These are phyloP conservation scores for Apostichopus leukothele DNA, from an alignment of 53 echinoderm and acorn worm species.

Conservation along the genomic window DNA sequence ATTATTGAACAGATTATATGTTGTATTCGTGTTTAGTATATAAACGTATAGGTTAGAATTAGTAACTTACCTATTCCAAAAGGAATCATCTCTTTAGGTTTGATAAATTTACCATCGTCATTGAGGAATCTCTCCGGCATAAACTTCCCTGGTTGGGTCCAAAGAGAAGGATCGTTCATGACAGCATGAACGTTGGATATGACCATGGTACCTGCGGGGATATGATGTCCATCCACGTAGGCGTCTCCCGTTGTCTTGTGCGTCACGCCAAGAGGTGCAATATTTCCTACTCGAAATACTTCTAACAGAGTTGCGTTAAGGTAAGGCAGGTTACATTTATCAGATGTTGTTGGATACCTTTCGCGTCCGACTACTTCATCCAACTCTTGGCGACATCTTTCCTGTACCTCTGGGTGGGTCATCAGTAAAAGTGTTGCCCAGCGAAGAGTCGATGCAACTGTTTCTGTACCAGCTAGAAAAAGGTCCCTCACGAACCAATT, in stretches of 20 bases:
- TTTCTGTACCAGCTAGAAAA: constrained; percentile 41
- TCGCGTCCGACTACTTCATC: constrained; percentile 40
- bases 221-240: constrained; percentile 28
- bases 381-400: constrained; percentile 19
- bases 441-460: constrained; percentile 10
- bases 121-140: constrained; percentile 24
- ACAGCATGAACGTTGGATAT: constrained; percentile 4
- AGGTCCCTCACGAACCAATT: constrained; percentile 20
- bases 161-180: constrained; percentile 9
- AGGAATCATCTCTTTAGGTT: constrained; percentile 24
- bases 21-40: too few relatives aligned
- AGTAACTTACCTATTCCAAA: constrained; percentile 40
- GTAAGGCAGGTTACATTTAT: constrained; percentile 23
- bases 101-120: constrained; percentile 37
- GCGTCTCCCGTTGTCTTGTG: constrained; percentile 37
- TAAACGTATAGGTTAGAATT: too few relatives aligned
- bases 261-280: constrained; percentile 20
- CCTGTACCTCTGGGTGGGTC: constrained; percentile 27
- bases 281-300: constrained; percentile 10
- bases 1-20: too few relatives aligned
- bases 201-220: constrained; percentile 34
- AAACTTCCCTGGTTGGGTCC: constrained; percentile 20
- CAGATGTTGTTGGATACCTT: not conserved
- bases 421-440: constrained; percentile 39
- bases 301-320: constrained; percentile 31